A percentile compares a stretch with the other conserved stretches of the same genome.
phyloP scores from a whole-genome alignment of 2,888 invertebrate genomes.

The Cephus pulcher region DNA sequence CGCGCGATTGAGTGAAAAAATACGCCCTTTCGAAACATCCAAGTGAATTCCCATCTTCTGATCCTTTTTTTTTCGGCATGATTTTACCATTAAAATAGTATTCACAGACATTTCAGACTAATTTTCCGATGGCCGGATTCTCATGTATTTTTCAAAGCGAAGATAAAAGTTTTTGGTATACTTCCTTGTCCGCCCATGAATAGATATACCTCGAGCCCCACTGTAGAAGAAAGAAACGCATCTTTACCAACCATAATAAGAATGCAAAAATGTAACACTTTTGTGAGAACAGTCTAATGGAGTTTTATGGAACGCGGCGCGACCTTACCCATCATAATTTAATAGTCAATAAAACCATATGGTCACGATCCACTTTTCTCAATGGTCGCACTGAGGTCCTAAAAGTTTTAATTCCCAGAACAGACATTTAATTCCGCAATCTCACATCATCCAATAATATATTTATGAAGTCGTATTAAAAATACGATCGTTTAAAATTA shows the following conservation, averaged over 20 bases:
- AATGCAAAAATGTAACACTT: not conserved
- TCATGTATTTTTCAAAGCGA: not conserved
- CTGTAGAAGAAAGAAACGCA: not conserved
- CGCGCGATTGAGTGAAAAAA: too few species aligned
- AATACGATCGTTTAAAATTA: too few species aligned
- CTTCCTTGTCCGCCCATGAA: not conserved
- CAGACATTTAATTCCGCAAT: not conserved
- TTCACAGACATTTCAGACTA: not conserved
- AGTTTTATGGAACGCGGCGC: not conserved
- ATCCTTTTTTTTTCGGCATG: not conserved
- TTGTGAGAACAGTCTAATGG: not conserved
- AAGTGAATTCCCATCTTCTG: too few species aligned
- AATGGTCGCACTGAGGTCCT: not conserved
- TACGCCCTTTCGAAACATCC: too few species aligned
- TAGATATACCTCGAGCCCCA: not conserved
- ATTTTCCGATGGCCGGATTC: not conserved
- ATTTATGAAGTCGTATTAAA: too few species aligned
- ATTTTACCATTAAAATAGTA: not conserved
- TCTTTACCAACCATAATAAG: not conserved
- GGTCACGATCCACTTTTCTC: not conserved
- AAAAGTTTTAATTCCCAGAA: not conserved
- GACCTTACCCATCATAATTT: not conserved
- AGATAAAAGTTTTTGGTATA: not conserved
- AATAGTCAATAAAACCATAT: not conserved
- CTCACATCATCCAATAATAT: not conserved